Evolutionary conservation across 1,140 invertebrate genomes (phyloP).

Genomic region (Drosophila kikkawai): DNA sequence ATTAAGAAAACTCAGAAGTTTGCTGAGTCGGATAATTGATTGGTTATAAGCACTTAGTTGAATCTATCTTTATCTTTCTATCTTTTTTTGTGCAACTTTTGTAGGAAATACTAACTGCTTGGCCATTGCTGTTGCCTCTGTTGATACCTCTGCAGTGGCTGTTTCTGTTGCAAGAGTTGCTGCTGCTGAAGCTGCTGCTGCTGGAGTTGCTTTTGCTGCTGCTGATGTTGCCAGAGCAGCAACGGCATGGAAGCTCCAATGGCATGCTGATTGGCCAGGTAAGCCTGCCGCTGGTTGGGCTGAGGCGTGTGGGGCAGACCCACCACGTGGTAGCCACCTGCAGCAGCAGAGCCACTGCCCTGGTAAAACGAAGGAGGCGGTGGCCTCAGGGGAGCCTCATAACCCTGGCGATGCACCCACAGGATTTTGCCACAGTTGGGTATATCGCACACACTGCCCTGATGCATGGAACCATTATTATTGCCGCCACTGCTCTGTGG

Average conservation of each 20-base stretch:
- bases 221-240: conserved; percentile 65
- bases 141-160: conserved; percentile 25
- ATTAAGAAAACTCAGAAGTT: no score
- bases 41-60: neutral
- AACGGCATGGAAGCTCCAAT: conserved; percentile 76
- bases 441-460: conserved; percentile 69
- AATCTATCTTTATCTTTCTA: neutral
- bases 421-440: conserved; percentile 81
- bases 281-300: conserved; percentile 66
- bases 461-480: conserved; percentile 30
- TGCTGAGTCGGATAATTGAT: neutral
- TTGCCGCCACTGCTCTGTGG: conserved; percentile 60
- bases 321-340: conserved; percentile 64
- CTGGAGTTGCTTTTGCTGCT: conserved; percentile 34
- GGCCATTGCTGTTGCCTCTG: conserved; percentile 46
- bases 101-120: conserved; percentile 61
- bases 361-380: conserved; percentile 32
- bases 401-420: conserved; percentile 63
- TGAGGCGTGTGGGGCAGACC: conserved; percentile 77
- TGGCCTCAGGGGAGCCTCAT: conserved; percentile 47
- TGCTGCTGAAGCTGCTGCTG: conserved; percentile 23
- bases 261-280: conserved; percentile 77
- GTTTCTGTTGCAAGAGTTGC: conserved; percentile 13
- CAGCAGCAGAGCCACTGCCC: conserved; percentile 15
- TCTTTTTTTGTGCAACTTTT: neutral